Percentiles rank a stretch among this genome's conserved stretches.
Evolutionary conservation across 1,140 invertebrate genomes (phyloP).

Genomic region (Saccostrea glomerata): DNA sequence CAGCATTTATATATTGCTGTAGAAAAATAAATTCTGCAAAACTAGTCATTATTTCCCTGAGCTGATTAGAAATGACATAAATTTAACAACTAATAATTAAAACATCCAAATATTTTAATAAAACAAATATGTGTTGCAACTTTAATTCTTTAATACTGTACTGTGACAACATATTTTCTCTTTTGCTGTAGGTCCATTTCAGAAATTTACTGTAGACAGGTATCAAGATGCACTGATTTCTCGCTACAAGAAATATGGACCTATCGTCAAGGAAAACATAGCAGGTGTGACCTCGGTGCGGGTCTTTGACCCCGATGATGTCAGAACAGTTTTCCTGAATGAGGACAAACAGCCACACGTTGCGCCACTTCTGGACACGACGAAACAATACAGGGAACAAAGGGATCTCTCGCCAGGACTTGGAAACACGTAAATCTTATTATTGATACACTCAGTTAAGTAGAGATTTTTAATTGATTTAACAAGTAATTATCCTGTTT

Average conservation of each 20-base stretch:
- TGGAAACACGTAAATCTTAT: slow-evolving; percentile 81
- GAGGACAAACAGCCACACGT: slow-evolving; percentile 81
- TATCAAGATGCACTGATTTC: slow-evolving; percentile 69
- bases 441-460: too few species aligned
- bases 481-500: too few species aligned
- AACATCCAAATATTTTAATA: too few species aligned
- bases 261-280: slow-evolving; percentile 75
- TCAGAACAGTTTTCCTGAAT: slow-evolving; percentile 76
- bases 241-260: slow-evolving; percentile 74
- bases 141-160: too few species aligned
- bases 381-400: slow-evolving; percentile 80
- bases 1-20: too few species aligned
- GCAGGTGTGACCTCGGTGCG: slow-evolving; percentile 76
- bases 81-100: too few species aligned
- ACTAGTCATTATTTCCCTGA: too few species aligned
- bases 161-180: background rate
- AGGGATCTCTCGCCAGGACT: slow-evolving; percentile 81
- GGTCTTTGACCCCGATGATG: slow-evolving; percentile 80
- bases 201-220: slow-evolving; percentile 61
- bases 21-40: too few species aligned
- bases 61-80: too few species aligned
- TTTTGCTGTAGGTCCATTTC: slow-evolving; percentile 62
- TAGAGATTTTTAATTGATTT: too few species aligned
- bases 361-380: slow-evolving; percentile 80
- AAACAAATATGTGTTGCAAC: too few species aligned